Evolutionary conservation across 2,113 vertebrate species (phyloP).

Genomic region (Toxostoma redivivum): DNA sequence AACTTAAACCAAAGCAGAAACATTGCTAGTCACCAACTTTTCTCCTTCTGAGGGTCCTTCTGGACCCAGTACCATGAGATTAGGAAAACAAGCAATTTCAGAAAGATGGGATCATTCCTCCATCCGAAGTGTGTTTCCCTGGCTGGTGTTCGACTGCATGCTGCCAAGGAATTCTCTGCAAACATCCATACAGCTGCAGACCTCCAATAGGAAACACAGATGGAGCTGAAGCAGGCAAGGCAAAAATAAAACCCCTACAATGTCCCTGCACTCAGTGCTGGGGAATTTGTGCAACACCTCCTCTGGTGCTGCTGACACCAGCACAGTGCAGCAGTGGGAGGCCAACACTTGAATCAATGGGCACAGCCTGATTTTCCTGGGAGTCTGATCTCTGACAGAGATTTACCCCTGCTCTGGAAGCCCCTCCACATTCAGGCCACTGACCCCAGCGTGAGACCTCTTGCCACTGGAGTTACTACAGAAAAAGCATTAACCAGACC

Average conservation of each 20-base stretch:
- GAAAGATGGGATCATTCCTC: background rate
- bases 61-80: background rate
- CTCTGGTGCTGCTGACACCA: background rate
- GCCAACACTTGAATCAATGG: rapidly evolving
- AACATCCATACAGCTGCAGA: background rate
- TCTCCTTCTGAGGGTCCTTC: background rate
- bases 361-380: background rate
- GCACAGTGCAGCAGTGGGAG: background rate
- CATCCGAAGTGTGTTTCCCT: background rate
- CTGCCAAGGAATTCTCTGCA: background rate
- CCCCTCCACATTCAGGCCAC: background rate
- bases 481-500: background rate
- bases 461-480: background rate
- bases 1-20: background rate
- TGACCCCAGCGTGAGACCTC: background rate
- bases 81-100: background rate
- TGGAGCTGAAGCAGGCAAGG: background rate
- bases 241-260: background rate
- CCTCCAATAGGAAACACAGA: background rate
- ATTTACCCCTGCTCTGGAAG: background rate
- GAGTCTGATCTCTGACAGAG: background rate
- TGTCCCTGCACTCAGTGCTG: background rate
- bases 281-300: background rate
- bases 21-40: background rate
- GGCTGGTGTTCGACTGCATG: background rate